Base-by-base conservation (phyloP, 2,797 vertebrate genomes). In the Rhinella marina region DNA sequence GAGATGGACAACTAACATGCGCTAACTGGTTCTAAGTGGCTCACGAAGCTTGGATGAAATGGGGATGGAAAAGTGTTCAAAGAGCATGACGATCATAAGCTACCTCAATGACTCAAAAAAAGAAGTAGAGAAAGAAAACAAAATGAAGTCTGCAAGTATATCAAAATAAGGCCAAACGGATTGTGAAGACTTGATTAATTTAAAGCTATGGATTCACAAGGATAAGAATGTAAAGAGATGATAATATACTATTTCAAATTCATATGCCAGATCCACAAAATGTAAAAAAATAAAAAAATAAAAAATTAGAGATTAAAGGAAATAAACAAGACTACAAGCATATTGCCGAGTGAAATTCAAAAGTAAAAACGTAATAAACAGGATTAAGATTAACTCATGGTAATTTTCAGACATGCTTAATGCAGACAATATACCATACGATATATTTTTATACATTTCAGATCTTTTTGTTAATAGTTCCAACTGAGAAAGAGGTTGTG, bases 111-210 rank as follows among this genome's bases (percentile, higher is more conserved):
- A 94, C 94, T 94, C 94, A 94, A 95, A 94, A 95, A 95, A 78
- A 90, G 92, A 94, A 96, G 92, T 93, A 92, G 93, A 95, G 94
- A 96, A 95, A 95, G 95, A 96, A 96, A 96, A 94, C 95, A 96
- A 96, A 96, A 96, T 96, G 95, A 96, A 95, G 95, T 96, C 95
- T 94, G 94, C 93, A 94, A 92, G 92, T 95, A 95, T 95, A 94
- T 94, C 94, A 94, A 94, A 95, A 95, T 95, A 94, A 94, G 94
- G 95, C 95, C 95, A 95, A 96, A 96, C 94, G 94, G 93, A 94
- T 95, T 93, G 85, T 92, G 92, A 92, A 94, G 92, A 95, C 92
- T 95, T 93, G 90, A 85, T 91, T 91, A 93, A 94, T 95, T 96
- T 94, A 92, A 94, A 95, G 94, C 93, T 93, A 93, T 94, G 94